phyloP scores from a whole-genome alignment of 35 echinoderm and acorn worm species.

The Lytechinus variegatus region DNA sequence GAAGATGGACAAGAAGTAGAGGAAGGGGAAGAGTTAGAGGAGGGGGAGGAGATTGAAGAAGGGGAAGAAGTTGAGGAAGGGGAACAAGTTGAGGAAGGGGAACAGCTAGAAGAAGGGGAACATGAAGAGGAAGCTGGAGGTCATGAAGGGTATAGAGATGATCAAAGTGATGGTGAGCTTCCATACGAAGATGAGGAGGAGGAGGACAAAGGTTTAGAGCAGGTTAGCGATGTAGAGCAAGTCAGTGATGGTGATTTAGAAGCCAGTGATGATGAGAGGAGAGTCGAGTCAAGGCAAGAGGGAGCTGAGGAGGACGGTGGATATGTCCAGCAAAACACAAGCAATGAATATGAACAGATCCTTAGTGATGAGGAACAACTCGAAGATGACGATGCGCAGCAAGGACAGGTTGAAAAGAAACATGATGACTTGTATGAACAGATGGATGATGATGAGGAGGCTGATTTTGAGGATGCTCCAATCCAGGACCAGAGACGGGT shows the following conservation, averaged over 20 bases:
- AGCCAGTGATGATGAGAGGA: constrained; percentile 53
- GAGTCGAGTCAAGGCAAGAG: constrained; percentile 44
- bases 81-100: background rate
- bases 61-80: constrained; percentile 50
- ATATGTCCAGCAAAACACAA: constrained; percentile 29
- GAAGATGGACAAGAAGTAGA: background rate
- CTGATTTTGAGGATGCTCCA: background rate
- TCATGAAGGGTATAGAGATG: constrained; percentile 24
- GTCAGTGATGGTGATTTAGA: constrained; percentile 49
- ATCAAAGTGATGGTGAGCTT: constrained; percentile 48
- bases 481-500: background rate
- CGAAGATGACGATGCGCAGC: constrained; percentile 29
- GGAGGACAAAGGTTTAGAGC: constrained; percentile 23
- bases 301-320: constrained; percentile 44
- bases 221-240: constrained; percentile 32
- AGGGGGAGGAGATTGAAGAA: constrained; percentile 38
- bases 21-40: constrained; percentile 35
- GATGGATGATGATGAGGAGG: constrained; percentile 44
- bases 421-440: constrained; percentile 34
- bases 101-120: constrained; percentile 26
- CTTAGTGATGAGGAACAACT: constrained; percentile 28
- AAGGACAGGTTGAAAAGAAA: background rate
- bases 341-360: constrained; percentile 43
- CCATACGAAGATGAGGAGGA: constrained; percentile 49
- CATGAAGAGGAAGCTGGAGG: constrained; percentile 43